Evolutionary conservation across 2,888 invertebrate species (phyloP), one percentile per base, ranked within the genome.

Genomic region (Drosophila kambysellisi): DNA sequence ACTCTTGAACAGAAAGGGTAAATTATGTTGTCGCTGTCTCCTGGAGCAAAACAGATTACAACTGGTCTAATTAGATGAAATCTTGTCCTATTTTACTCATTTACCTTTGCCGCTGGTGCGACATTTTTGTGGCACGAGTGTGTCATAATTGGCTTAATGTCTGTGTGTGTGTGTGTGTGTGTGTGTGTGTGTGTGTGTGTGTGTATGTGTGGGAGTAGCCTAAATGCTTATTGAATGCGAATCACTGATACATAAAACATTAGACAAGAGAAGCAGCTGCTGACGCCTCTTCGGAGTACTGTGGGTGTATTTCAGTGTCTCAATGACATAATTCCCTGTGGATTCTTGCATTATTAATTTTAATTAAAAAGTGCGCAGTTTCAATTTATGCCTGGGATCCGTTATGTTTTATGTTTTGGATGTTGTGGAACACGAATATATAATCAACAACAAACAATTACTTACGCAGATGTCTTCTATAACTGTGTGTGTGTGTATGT

Each of bases 381-480:
- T 74, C 54, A 58, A 61, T 59, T 77, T 48, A 32, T 33, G 46
- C 8, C 25, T 2, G 46, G 15, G 46, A 46, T 15, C 0, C 17
- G 39, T 1, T 29, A 4, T 25, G 12, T 20, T 46, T 46, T 20
- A 7, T 46, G 25, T 15, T 68, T 65, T 51, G 20, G 61, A 39
- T 37, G 70, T 32, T 54, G 76, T 70, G 76, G 76, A 76, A 70
- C 81, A 51, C 50, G 67, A 50, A 54, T 67, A 65, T 61, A 74
- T 25, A 76, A 79, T 71, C 64, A 54, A 64, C 64, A 70, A 33
- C 76, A 60, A 83, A 76, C 75, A 80, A 85, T 85, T 78, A 85
- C 37, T 59, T 29, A 51, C 48, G 37, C 74, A 74, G 71, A 67
- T 76, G 71, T 58, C 57, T 73, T 56, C 29, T 50, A 17, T 52